Evolutionary conservation across 2,113 vertebrate species (phyloP), one percentile per base, ranked within the genome.

Genomic region (Ovis aries): DNA sequence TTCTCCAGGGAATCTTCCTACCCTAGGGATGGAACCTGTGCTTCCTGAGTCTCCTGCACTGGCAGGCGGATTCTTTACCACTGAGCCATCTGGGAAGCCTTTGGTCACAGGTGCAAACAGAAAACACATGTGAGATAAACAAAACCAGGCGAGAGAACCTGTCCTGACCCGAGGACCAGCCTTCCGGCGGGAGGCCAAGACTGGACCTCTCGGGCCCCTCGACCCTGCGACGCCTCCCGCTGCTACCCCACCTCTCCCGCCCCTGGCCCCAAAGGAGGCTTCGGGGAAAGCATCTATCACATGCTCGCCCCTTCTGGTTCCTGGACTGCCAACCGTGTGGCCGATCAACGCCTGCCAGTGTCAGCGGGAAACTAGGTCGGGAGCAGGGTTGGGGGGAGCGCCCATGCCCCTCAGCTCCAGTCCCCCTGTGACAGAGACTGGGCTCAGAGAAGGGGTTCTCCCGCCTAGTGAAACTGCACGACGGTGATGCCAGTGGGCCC

Each of bases 271-370:
- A 36, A 11, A 40, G 36, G 27, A 27, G 27, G 55, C 29, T 13
- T 27, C 10, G 9, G 31, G 10, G 29, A 27, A 29, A n/a, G 50
- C 31, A 11, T 15, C 5, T 8, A 21, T 7, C 45, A n/a, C 53
- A 64, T 29, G 31, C 13, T 23, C 36, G 45, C 16, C 14, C 29
- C 59, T 55, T 55, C 23, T 4, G 9, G 33, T 3, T 10, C 9
- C 74, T 7, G 82, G 40, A 59, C 45, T 9, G 53, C 57, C 6
- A 29, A 36, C 23, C 0, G 3, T 5, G 0, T 1, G 12, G 25
- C 78, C 0, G 7, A 31, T 48, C 8, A 62, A 31, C 4, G 0
- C 45, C 4, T 40, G 55, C 57, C 0, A 2, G 40, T 4, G 0
- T 36, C 29, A 2, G 52, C 3, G 7, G 62, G 80, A 48, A 53